phyloP scores from a whole-genome alignment of 1,140 invertebrate species.

The Colletes gigas region DNA sequence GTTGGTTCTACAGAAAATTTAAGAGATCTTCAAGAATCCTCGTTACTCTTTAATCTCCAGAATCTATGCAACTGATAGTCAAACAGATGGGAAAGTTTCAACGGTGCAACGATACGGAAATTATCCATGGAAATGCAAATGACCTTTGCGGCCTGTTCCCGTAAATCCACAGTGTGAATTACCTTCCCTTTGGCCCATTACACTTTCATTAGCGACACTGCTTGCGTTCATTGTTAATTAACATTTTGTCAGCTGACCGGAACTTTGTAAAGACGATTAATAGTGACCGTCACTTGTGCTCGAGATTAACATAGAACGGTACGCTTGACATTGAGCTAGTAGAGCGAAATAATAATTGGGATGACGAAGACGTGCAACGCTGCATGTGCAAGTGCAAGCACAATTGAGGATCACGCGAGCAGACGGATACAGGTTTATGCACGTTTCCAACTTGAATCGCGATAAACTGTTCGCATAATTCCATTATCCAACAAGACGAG shows the following conservation, averaged over 20 bases:
- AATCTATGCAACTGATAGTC: neutral
- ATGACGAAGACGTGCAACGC: conserved; percentile 7
- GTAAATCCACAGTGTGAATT: conserved; percentile 9
- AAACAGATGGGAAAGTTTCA: neutral
- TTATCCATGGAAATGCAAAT: conserved; percentile 16
- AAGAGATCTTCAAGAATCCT: no score
- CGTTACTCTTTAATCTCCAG: no score
- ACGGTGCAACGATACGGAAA: conserved; percentile 20
- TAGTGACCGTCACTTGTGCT: no score
- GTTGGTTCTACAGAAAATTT: no score
- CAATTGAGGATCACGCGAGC: conserved; percentile 26
- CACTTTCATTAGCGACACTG: conserved; percentile 24
- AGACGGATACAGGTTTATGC: conserved; percentile 1
- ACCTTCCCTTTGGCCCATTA: conserved; percentile 24
- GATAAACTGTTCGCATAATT: conserved; percentile 7
- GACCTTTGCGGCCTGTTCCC: neutral
- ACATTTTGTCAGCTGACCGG: conserved; percentile 22
- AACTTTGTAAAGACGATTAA: neutral
- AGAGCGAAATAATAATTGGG: conserved; percentile 36
- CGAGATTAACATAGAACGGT: conserved; percentile 1
- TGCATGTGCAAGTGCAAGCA: conserved; percentile 9
- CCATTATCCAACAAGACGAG: neutral
- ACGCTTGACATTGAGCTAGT: conserved; percentile 35
- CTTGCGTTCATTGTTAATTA: conserved; percentile 27
- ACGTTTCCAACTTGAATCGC: neutral